Percentiles rank a stretch among this genome's conserved stretches.
Conservation (phyloP, 2,797 vertebrate species). For the Diceros bicornis region DNA sequence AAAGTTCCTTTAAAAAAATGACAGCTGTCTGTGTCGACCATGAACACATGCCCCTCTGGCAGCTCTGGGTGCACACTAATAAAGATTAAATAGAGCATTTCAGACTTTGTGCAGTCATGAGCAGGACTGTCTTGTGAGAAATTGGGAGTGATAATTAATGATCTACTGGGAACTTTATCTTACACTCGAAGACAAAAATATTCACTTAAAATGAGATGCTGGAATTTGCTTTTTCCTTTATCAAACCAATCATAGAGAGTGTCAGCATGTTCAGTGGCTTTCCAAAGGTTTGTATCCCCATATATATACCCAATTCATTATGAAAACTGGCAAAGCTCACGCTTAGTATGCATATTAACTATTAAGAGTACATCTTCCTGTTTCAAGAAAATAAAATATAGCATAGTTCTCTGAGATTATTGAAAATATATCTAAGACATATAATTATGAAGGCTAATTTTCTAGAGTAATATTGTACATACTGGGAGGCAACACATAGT, state of each 20-base stretch:
- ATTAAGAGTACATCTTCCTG: background rate
- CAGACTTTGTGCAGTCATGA: background rate
- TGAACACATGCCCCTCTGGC: background rate
- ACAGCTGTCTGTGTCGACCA: background rate
- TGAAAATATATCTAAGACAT: background rate
- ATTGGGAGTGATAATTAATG: background rate
- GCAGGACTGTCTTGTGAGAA: background rate
- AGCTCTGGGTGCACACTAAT: background rate
- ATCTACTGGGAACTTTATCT: background rate
- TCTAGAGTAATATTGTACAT: background rate
- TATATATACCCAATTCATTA: background rate
- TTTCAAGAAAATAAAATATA: constrained; percentile 1
- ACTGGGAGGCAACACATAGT: background rate
- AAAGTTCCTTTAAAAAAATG: constrained; percentile 41
- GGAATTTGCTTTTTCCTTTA: background rate
- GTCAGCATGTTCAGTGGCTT: background rate
- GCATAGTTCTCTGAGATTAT: background rate
- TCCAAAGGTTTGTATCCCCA: background rate
- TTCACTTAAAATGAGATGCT: background rate
- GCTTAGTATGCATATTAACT: background rate
- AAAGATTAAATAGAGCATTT: constrained; percentile 65
- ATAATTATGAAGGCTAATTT: background rate
- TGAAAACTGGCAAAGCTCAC: background rate
- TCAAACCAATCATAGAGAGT: background rate
- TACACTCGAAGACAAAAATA: background rate